Base-by-base conservation (phyloP, 1,140 invertebrate species). In the Pachypsylla venusta region DNA sequence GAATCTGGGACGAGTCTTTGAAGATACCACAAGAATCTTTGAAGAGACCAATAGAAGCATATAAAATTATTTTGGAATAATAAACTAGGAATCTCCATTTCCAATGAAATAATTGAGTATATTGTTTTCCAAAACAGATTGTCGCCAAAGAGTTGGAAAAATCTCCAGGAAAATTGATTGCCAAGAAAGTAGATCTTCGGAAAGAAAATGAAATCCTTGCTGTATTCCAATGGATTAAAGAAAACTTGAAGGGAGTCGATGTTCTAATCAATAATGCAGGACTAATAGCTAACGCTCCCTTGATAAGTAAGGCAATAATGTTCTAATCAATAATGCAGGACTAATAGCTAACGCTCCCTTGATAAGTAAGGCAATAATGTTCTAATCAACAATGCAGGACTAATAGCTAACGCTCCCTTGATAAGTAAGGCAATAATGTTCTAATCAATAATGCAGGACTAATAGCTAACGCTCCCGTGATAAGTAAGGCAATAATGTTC, bases 151-250 rank as follows among this genome's bases (percentile, higher is more conserved):
- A 65, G 39, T 56, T 62, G 48, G 54, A 63, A 55, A 54, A 59
- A 25, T 59, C 40, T 20, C 63, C 57, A n/a, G 71, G 71, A 20
- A 65, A 60, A 53, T 61, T 75, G 14, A 59, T 67, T 56, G 24
- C 70, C 0, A 65, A 74, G 19, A 66, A 70, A 59, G 79, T 77
- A 64, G 76, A 82, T 60, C n/a, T 81, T 1, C 66, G 64, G 2
- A 69, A 72, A 2, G 75, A 77, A 60, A 63, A 71, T 0, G 73
- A 80, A 0, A 68, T 81, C 5, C 39, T 71, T 20, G 55, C 59
- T 10, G 73, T 75, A 66, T 79, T 81, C 65, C 35, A 67, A 5
- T 71, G 67, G 63, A 67, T 75, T 3, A 66, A 73, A 27, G 61
- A 60, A 1, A 65, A 72, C 24, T 67, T 74, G 27, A 72, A 70